Conservation (phyloP, 2,113 vertebrate genomes). For the Sturnus vulgaris region DNA sequence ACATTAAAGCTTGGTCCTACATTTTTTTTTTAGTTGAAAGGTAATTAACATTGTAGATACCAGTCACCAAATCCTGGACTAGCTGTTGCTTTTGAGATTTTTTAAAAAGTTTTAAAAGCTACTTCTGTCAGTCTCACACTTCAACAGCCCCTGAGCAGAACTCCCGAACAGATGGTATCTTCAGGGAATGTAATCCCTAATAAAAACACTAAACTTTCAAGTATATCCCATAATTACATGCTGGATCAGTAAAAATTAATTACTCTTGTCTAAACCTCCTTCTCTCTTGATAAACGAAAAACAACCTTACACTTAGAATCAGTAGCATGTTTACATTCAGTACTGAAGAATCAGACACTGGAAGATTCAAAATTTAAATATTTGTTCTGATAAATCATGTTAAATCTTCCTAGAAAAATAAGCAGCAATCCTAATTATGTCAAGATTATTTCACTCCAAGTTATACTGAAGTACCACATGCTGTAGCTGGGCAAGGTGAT, state of each 20-base stretch:
- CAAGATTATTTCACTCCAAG: not conserved
- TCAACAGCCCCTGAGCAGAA: not conserved
- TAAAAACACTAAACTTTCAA: constrained; percentile 8
- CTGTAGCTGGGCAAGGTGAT: not conserved
- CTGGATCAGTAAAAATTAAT: not conserved
- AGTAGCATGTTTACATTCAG: not conserved
- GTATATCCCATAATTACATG: not conserved
- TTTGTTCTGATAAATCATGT: not conserved
- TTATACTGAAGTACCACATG: not conserved
- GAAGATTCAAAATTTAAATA: not conserved
- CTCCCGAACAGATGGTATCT: not conserved
- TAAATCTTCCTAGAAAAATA: not conserved
- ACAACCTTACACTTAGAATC: not conserved
- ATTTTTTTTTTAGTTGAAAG: not conserved
- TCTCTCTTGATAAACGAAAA: not conserved
- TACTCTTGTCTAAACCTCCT: not conserved
- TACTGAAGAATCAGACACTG: not conserved
- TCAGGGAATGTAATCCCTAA: not conserved
- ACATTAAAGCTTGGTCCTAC: not conserved
- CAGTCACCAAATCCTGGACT: not conserved
- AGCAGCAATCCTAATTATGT: not conserved
- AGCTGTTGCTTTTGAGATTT: not conserved
- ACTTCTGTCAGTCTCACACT: not conserved
- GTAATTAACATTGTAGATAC: not conserved
- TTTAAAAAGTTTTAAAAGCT: not conserved